Conservation (phyloP, 2,888 invertebrate species). For the Melanostoma mellinum region DNA sequence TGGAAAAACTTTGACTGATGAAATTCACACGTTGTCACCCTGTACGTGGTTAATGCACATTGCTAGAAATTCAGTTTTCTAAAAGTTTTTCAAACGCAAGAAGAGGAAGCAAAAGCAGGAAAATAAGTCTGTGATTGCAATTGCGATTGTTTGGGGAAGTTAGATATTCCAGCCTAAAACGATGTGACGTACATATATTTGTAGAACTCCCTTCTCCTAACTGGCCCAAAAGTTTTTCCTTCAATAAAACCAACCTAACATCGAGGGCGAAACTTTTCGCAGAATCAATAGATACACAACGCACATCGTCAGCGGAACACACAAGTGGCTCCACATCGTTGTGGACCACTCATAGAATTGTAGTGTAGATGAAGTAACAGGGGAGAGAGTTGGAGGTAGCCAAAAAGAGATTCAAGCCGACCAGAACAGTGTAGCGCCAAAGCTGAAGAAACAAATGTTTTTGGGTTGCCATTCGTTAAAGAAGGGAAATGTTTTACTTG, state of each 20-base stretch:
- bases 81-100: conserved; percentile 65
- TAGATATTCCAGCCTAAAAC: conserved; percentile 56
- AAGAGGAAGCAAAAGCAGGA: conserved; percentile 53
- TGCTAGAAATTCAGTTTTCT: conserved; percentile 61
- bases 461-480: conserved; percentile 70
- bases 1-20: no score
- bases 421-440: conserved; percentile 43
- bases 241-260: conserved; percentile 57
- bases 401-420: conserved; percentile 40
- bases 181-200: conserved; percentile 35
- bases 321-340: conserved; percentile 43
- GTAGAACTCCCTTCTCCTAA: conserved; percentile 46
- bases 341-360: conserved; percentile 3
- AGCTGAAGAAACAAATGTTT: conserved; percentile 70
- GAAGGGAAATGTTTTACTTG: conserved; percentile 62
- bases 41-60: conserved; percentile 34
- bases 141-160: conserved; percentile 49
- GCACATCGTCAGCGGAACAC: conserved; percentile 59
- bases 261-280: conserved; percentile 71
- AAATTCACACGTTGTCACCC: conserved; percentile 32
- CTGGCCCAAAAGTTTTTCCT: conserved; percentile 65
- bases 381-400: conserved; percentile 32
- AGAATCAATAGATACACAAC: conserved; percentile 72
- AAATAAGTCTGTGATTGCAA: conserved; percentile 47
- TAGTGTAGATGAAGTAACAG: not conserved